Evolutionary conservation across 2,113 vertebrate species (phyloP), one percentile per base, ranked within the genome.

Genomic region (Euleptes europaea): DNA sequence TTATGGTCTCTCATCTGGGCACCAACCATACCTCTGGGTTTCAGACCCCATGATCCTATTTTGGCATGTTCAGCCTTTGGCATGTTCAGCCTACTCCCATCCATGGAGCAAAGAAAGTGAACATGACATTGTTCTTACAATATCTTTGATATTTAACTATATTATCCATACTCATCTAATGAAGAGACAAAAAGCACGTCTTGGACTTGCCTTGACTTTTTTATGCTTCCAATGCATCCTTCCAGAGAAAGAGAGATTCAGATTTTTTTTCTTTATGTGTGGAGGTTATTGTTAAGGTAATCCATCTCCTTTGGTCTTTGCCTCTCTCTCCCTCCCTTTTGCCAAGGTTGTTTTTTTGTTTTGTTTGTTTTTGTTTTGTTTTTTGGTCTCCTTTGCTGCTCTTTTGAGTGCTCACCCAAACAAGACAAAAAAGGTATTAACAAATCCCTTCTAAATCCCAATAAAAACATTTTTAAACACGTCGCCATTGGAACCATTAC

Each of bases 401-500:
- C 23, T 82, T 94, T 93, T 92, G 91, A 89, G 82, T 91, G 90
- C 88, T 87, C 86, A 87, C 73, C 89, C 77, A 91, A 69, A 90
- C 1, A 3, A 87, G 75, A 85, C 31, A 51, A 54, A 28, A 13
- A 54, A 42, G 13, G 2, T 44, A 93, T 85, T 90, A 95, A 95
- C 95, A 84, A 80, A 88, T 91, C 84, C 91, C 15, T 81, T 88
- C 90, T 90, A 88, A 92, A 91, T 86, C 77, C 72, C 85, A 78
- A 93, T 93, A 95, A 96, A 95, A 7, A 3, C 54, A 54, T 47
- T 42, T 92, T 71, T 86, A 94, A 94, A 93, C 91, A 89, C 65
- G 89, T 92, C 85, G 77, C 84, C 80, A 69, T 73, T 77, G 60
- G 84, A 90, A 85, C 82, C 65, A 78, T 94, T 94, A 87, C 78